Percentiles rank a stretch among this genome's conserved stretches.
Conservation (phyloP, 2,888 invertebrate species). For the Zaprionus bogoriensis region DNA sequence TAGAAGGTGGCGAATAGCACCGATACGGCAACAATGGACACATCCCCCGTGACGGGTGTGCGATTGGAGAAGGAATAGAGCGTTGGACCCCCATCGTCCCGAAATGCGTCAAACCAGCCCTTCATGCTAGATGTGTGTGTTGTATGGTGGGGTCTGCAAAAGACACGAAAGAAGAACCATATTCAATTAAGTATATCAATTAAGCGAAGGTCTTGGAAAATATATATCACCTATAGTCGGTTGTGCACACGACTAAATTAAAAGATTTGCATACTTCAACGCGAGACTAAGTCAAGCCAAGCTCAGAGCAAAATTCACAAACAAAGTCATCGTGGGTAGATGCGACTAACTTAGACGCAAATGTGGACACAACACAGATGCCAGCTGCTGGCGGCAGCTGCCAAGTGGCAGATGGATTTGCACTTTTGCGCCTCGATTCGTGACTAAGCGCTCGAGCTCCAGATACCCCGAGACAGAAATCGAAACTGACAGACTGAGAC, state of each 20-base stretch:
- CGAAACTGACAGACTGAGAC: neutral
- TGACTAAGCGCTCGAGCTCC: constrained; percentile 66
- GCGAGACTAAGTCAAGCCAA: constrained; percentile 47
- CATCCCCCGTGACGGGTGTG: constrained; percentile 97
- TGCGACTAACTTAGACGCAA: constrained; percentile 6
- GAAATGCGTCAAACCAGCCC: constrained; percentile 99
- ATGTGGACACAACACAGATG: constrained; percentile 3
- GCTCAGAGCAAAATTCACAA: constrained; percentile 5
- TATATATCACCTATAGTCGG: neutral
- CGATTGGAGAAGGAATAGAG: constrained; percentile 97
- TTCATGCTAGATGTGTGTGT: constrained; percentile 86
- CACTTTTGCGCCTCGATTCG: constrained; percentile 49
- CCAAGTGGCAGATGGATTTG: constrained; percentile 51
- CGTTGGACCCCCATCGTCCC: constrained; percentile 97
- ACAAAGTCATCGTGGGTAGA: constrained; percentile 35
- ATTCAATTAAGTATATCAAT: neutral
- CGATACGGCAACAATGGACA: constrained; percentile 92
- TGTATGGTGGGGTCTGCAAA: constrained; percentile 71
- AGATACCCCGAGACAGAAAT: constrained; percentile 36
- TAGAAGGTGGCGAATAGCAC: constrained; percentile 95
- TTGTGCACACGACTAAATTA: constrained; percentile 14
- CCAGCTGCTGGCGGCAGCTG: constrained; percentile 20
- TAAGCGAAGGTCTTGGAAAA: neutral
- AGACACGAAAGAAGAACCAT: neutral
- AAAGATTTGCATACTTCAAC: constrained; percentile 33